phyloP scores from a whole-genome alignment of 2,888 invertebrate species.

The Lumbricus terrestris region DNA sequence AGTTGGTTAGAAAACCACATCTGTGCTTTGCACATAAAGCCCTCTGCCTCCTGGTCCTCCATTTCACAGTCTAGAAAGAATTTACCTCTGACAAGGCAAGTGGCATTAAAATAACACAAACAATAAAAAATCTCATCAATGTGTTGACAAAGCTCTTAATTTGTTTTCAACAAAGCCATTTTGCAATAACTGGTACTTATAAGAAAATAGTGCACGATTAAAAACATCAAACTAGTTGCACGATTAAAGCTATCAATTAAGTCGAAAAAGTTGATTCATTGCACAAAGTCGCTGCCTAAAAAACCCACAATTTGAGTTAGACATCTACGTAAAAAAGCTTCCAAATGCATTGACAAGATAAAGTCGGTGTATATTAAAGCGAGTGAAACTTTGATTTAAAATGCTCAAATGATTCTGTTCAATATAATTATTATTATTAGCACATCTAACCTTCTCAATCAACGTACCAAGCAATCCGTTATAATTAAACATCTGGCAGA shows the following conservation, averaged over 20 bases:
- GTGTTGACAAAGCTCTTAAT: not conserved
- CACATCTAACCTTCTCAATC: no score
- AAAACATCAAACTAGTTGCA: not conserved
- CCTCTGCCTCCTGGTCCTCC: not conserved
- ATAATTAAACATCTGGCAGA: no score
- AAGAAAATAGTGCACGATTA: not conserved
- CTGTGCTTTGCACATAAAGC: not conserved
- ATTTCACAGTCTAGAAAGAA: not conserved
- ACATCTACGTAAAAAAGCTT: not conserved
- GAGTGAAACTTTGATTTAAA: not conserved
- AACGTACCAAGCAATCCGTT: no score
- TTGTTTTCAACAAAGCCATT: not conserved
- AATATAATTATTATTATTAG: no score
- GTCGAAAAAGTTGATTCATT: not conserved
- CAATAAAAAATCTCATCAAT: not conserved
- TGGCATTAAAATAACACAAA: not conserved
- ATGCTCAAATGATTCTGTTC: not conserved
- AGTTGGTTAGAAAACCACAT: no score
- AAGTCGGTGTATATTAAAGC: not conserved
- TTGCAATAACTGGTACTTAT: not conserved
- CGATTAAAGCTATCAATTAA: not conserved
- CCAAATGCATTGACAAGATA: not conserved
- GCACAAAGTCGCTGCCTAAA: constrained; percentile 3
- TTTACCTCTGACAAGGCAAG: not conserved
- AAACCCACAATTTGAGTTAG: not conserved